Conservation (phyloP, 2,113 vertebrate species). For the Equus przewalskii region DNA sequence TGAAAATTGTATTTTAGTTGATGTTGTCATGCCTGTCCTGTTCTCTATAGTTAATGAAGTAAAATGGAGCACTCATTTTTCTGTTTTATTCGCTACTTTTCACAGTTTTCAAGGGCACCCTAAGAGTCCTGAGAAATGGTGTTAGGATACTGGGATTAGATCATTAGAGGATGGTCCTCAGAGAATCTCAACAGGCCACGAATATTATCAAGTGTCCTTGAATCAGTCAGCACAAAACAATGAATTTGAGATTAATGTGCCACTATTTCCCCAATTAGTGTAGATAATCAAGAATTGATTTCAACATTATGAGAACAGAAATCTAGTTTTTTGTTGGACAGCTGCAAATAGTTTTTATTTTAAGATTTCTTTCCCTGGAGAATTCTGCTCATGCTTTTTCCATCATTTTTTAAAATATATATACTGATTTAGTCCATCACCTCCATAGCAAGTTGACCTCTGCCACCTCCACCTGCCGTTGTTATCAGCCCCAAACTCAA, state of each 20-base stretch:
- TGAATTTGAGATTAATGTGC: constrained; percentile 54
- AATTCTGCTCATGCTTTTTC: not conserved
- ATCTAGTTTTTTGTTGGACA: not conserved
- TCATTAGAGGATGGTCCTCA: constrained; percentile 21
- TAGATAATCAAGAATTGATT: constrained; percentile 75
- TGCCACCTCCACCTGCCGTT: not conserved
- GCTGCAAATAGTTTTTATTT: constrained; percentile 54
- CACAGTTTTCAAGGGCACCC: constrained; percentile 27
- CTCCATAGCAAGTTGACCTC: not conserved
- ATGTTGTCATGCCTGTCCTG: not conserved
- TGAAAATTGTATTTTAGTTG: constrained; percentile 44
- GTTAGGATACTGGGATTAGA: constrained; percentile 55
- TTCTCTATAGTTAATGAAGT: constrained; percentile 53
- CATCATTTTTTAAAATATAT: not conserved
- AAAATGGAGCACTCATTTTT: constrained; percentile 62
- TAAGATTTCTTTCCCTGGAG: not conserved
- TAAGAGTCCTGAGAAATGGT: not conserved
- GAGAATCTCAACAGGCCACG: constrained; percentile 53
- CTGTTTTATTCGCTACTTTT: constrained; percentile 51
- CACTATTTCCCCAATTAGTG: constrained; percentile 65
- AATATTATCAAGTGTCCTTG: constrained; percentile 69
- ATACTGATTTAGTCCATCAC: constrained; percentile 46
- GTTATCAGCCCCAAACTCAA: constrained; percentile 53
- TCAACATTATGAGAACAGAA: constrained; percentile 47
- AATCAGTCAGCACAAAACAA: constrained; percentile 62